Conservation (phyloP, 2,888 invertebrate species). For the Eristalis pertinax region DNA sequence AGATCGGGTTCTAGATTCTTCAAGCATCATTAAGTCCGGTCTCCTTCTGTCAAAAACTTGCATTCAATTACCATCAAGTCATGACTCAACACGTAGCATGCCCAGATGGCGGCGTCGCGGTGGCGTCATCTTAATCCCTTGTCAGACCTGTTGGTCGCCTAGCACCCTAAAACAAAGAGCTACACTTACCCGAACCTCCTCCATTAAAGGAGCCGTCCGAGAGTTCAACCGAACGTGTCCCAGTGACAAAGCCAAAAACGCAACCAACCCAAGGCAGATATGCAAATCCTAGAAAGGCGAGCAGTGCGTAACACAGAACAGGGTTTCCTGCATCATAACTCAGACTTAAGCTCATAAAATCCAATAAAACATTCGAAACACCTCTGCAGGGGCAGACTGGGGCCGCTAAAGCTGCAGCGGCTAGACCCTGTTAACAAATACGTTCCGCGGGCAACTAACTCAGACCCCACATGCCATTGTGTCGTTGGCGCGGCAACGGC, state of each 20-base stretch:
- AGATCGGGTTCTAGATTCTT: too few relatives aligned
- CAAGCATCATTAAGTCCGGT: too few relatives aligned
- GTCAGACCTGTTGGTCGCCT: neutral
- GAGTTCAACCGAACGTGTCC: neutral
- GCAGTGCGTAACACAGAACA: constrained; percentile 58
- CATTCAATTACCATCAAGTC: neutral
- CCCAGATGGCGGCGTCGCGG: neutral
- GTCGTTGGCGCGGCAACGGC: constrained; percentile 4
- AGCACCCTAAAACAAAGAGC: neutral
- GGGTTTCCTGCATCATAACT: constrained; percentile 65
- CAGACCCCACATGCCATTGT: constrained; percentile 40
- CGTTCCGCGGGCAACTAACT: constrained; percentile 3
- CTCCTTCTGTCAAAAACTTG: neutral
- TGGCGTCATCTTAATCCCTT: neutral
- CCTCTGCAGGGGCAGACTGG: neutral
- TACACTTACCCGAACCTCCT: neutral
- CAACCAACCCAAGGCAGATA: neutral
- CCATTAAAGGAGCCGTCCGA: neutral
- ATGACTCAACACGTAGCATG: neutral
- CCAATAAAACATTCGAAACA: constrained; percentile 42
- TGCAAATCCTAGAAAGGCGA: constrained; percentile 37
- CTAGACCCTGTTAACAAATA: constrained; percentile 13
- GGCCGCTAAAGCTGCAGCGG: constrained; percentile 1
- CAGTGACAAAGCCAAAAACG: neutral
- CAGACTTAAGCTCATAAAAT: constrained; percentile 66